phyloP scores from a whole-genome alignment of 2,888 invertebrate genomes.

The Leptarthrus brevirostris region DNA sequence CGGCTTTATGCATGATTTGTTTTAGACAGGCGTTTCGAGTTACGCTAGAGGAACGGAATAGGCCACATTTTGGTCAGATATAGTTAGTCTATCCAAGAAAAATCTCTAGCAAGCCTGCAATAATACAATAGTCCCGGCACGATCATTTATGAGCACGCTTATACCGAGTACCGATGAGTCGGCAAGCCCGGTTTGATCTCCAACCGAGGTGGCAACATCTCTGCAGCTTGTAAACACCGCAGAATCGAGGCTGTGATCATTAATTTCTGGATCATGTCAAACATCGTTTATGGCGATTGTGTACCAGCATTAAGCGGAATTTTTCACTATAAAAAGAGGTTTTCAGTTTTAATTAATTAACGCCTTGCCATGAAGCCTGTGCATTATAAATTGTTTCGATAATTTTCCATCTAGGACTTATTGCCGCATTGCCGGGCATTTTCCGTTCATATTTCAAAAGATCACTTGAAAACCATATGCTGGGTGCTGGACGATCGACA shows the following conservation, averaged over 20 bases:
- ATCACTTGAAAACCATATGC: constrained; percentile 17
- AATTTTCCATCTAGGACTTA: constrained; percentile 10
- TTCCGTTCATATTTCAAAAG: constrained; percentile 13
- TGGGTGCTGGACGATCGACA: constrained; percentile 35
- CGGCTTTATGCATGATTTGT: constrained; percentile 41
- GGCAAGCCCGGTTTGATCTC: constrained; percentile 37
- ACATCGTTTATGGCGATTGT: constrained; percentile 22
- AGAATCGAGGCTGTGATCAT: constrained; percentile 17
- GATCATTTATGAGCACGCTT: constrained; percentile 41
- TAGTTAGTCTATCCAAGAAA: neutral
- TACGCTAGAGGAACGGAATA: constrained; percentile 7
- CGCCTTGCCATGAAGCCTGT: neutral
- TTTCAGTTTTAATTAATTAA: constrained; percentile 44
- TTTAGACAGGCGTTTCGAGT: constrained; percentile 28
- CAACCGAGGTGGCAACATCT: constrained; percentile 47
- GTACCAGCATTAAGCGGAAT: neutral
- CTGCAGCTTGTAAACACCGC: constrained; percentile 37
- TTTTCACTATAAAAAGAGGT: constrained; percentile 2
- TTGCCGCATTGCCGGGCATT: neutral
- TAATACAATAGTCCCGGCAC: constrained; percentile 34
- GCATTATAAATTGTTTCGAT: constrained; percentile 21
- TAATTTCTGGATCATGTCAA: constrained; percentile 48
- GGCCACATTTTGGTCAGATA: constrained; percentile 27
- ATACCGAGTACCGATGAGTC: constrained; percentile 21
- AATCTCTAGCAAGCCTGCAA: constrained; percentile 4